Base-by-base conservation (phyloP, 2,888 invertebrate species). In the Reticulitermes lucifugus region DNA sequence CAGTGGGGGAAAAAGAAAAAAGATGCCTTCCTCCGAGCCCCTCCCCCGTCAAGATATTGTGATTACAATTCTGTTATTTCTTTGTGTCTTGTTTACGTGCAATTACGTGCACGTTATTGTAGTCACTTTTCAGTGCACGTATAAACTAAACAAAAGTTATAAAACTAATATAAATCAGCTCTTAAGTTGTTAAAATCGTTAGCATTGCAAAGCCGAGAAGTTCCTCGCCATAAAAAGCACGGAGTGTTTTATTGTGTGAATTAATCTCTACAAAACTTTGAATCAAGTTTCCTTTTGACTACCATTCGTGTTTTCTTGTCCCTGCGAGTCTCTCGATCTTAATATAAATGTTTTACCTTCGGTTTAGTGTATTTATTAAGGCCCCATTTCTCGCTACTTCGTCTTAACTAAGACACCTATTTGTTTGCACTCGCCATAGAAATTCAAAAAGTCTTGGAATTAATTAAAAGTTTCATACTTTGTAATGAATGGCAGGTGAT, bases 311-410 rank as follows among this genome's bases (percentile, higher is more conserved):
- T 70, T 70, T 22, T n/a, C n/a, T 65, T 43, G 77, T 41, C 46
- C 12, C 77, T 46, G 0, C 9, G 51, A 21, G 81, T 41, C 41
- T 81, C 22, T 46, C 70, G 81, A 41, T 81, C 70, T 70, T 65
- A 81, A 81, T 81, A 81, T 81, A 70, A 60, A 41, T 60, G 70
- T 70, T 46, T 46, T 46, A 21, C 22, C 51, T 35, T 81, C 41
- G 46, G 29, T 41, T 81, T 81, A 65, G 41, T 25, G 81, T 70
- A 81, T 81, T 81, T 81, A 81, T 81, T 81, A 81, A 25, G 25
- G 43, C 65, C 14, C 55, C 46, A 46, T 77, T 77, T 46, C 75
- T 46, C 6, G 46, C 77, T 46, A 5, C 35, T 18, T 43, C 35
- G 12, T 75, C 35, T 75, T 75, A 55, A 70, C 59, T 46, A 81